Conservation (phyloP, 2,888 invertebrate genomes). For the Leptopterna dolabrata region DNA sequence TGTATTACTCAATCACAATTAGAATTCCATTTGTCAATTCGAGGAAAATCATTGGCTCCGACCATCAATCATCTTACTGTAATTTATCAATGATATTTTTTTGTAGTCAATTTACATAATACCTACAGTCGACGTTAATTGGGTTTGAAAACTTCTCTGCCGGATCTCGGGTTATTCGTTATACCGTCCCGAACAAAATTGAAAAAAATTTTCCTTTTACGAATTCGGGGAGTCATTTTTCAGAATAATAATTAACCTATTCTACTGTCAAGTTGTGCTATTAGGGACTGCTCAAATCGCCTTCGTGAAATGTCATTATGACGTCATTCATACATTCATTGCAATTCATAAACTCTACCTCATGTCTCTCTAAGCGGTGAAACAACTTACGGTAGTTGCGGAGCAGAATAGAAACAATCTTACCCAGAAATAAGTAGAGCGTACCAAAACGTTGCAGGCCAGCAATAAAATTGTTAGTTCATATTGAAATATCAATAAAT, state of each 20-base stretch:
- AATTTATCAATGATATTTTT: constrained; percentile 50
- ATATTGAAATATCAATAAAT: too few relatives aligned
- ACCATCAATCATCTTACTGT: constrained; percentile 55
- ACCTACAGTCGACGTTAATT: constrained; percentile 52
- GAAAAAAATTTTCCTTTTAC: neutral
- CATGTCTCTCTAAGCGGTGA: too few relatives aligned
- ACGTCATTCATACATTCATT: too few relatives aligned
- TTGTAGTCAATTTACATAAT: constrained; percentile 52
- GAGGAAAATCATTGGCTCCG: constrained; percentile 53
- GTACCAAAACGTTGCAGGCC: too few relatives aligned
- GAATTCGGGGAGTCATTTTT: neutral
- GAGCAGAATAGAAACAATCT: too few relatives aligned
- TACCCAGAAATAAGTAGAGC: too few relatives aligned
- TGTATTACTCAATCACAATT: constrained; percentile 60
- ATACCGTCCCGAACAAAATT: neutral
- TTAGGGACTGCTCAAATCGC: too few relatives aligned
- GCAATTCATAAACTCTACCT: too few relatives aligned
- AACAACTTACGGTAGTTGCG: too few relatives aligned
- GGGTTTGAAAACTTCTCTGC: constrained; percentile 44
- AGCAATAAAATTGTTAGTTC: too few relatives aligned
- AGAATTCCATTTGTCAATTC: constrained; percentile 59
- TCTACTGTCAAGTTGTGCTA: neutral
- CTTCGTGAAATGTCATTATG: too few relatives aligned
- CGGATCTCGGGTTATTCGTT: constrained; percentile 17
- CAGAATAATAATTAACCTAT: neutral